These are phyloP conservation scores for Cataglyphis hispanica DNA, from an alignment of 1,140 invertebrate species.

Conservation along the genomic window DNA sequence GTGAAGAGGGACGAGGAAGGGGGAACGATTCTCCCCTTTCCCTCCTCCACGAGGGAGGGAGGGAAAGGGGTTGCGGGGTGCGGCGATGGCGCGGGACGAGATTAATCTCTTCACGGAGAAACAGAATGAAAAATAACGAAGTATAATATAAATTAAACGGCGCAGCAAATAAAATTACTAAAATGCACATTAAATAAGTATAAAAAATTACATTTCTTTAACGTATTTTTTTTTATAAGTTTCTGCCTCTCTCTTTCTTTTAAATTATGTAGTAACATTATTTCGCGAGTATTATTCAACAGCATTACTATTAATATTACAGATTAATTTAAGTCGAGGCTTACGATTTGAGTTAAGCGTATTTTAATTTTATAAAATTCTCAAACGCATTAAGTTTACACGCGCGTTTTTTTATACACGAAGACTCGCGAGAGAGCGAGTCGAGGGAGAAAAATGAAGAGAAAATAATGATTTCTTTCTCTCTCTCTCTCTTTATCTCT, in stretches of 20 bases:
- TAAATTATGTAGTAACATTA: constrained; percentile 18
- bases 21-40: not conserved
- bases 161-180: constrained; percentile 15
- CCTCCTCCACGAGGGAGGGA: not conserved
- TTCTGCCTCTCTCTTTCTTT: not conserved
- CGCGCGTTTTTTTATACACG: not conserved
- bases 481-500: not conserved
- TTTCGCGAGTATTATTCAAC: constrained; percentile 30
- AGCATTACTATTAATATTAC: constrained; percentile 30
- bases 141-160: constrained; percentile 72
- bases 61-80: not conserved
- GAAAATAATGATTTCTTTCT: not conserved
- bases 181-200: constrained; percentile 14
- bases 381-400: not conserved
- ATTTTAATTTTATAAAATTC: constrained; percentile 43
- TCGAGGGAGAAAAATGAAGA: not conserved
- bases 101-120: constrained; percentile 64
- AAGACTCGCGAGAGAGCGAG: not conserved
- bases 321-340: constrained; percentile 50
- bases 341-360: constrained; percentile 22
- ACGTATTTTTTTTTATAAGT: constrained; percentile 15
- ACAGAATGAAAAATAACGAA: constrained; percentile 67
- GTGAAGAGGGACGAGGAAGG: not conserved
- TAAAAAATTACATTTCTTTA: constrained; percentile 55
- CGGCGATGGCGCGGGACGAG: constrained; percentile 2